Base-by-base conservation (phyloP, 2,797 vertebrate species). In the Falco rusticolus region DNA sequence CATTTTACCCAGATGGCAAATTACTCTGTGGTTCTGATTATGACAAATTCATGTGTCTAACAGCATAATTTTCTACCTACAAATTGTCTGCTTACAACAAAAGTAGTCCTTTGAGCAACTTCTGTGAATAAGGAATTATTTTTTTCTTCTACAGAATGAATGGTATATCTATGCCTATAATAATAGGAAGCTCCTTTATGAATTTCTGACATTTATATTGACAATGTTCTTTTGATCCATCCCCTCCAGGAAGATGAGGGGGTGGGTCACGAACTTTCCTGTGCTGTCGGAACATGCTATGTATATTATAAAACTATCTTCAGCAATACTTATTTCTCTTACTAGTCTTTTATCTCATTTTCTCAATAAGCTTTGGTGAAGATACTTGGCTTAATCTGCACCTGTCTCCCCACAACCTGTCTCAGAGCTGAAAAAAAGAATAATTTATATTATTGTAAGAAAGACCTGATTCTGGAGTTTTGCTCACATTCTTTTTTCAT, bases 151-250 rank as follows among this genome's bases (percentile, higher is more conserved):
- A 53, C 37, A 75, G 13, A 6, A 16, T 31, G 22, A 89, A 57
- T 0, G 0, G 12, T 25, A 2, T 33, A 76, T 59, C 10, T 25
- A 2, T 33, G 72, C 59, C 29, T 39, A 7, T 33, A 83, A 68
- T 75, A 89, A 33, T 6, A 60, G 54, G 71, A 91, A 90, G 12
- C 1, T 78, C 12, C 54, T 84, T 56, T 39, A 13, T 57, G 80
- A 56, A 51, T 78, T 61, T 10, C 34, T 48, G 39, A 72, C 84
- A 75, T 57, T 57, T 28, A 33, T 59, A 54, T 33, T 53, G 57
- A 72, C 45, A 14, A 26, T 13, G 15, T 34, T 66, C 33, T 94
- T 84, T 45, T 53, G 68, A 83, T 77, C 57, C 18, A 60, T 28
- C 13, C 12, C 34, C 64, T 77, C 28, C 64, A 86, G 83, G 71